phyloP scores from a whole-genome alignment of 2,797 vertebrate species.

The Sylvilagus floridanus region DNA sequence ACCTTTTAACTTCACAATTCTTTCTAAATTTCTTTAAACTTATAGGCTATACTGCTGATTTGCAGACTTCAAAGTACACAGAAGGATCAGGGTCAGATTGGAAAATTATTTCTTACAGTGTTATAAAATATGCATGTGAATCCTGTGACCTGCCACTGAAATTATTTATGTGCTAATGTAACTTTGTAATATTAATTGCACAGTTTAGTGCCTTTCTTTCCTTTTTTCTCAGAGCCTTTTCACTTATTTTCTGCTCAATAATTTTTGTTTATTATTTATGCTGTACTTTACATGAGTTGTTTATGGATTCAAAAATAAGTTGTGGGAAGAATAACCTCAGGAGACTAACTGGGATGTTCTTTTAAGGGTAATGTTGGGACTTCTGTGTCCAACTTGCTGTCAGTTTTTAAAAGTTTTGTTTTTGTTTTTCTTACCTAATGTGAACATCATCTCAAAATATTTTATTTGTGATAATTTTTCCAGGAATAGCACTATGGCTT shows the following conservation, averaged over 20 bases:
- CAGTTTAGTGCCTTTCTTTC: constrained; percentile 76
- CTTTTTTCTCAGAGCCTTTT: constrained; percentile 61
- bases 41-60: constrained; percentile 90
- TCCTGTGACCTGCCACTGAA: constrained; percentile 87
- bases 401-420: constrained; percentile 8
- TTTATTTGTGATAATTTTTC: constrained; percentile 34
- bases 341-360: neutral
- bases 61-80: constrained; percentile 89
- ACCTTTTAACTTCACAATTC: constrained; percentile 91
- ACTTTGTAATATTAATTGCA: constrained; percentile 88
- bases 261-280: constrained; percentile 67
- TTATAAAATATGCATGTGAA: constrained; percentile 91
- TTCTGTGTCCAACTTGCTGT: constrained; percentile 7
- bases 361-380: neutral
- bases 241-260: constrained; percentile 64
- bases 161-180: constrained; percentile 90
- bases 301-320: constrained; percentile 55
- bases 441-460: neutral
- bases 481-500: neutral
- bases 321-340: neutral
- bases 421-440: constrained; percentile 48
- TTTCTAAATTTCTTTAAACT: constrained; percentile 92
- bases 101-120: constrained; percentile 88
- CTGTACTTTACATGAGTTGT: constrained; percentile 27
- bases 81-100: constrained; percentile 88